Evolutionary conservation across 1,140 invertebrate genomes (phyloP).

Genomic region (Lepidurus arcticus): DNA sequence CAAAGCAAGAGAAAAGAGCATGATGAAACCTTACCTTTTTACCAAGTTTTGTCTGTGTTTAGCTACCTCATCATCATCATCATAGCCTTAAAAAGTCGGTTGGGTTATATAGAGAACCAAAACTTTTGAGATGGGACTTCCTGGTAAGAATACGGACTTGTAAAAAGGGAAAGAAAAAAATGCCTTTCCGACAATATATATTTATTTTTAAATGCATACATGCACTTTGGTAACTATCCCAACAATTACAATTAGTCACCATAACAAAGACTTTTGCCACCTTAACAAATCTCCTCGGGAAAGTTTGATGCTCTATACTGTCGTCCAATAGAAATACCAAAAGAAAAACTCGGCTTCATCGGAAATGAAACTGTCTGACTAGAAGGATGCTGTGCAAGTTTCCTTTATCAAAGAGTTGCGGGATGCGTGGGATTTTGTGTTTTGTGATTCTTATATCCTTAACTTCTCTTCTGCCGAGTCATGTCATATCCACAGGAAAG

Average conservation of each 20-base stretch:
- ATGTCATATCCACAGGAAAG: background rate
- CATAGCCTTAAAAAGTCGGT: background rate
- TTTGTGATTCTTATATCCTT: background rate
- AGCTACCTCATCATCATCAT: slow-evolving; percentile 11
- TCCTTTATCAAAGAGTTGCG: background rate
- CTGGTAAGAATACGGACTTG: background rate
- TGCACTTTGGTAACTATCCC: background rate
- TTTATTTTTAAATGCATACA: too few relatives aligned
- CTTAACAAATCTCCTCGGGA: too few relatives aligned
- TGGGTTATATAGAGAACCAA: background rate
- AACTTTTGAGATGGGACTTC: background rate
- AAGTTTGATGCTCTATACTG: too few relatives aligned
- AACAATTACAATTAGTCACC: slow-evolving; percentile 6
- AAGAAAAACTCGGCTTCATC: background rate
- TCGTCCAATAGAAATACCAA: background rate
- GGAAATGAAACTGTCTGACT: background rate
- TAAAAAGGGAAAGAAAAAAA: too few relatives aligned
- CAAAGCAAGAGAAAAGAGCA: background rate
- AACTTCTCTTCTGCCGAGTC: background rate
- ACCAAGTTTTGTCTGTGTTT: background rate
- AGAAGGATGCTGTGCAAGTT: background rate
- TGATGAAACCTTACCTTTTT: background rate
- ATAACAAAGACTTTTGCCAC: too few relatives aligned
- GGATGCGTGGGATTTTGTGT: background rate
- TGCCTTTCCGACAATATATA: too few relatives aligned